These are phyloP conservation scores for Cantharis lateralis DNA, from an alignment of 2,888 invertebrate species.

Conservation along the genomic window DNA sequence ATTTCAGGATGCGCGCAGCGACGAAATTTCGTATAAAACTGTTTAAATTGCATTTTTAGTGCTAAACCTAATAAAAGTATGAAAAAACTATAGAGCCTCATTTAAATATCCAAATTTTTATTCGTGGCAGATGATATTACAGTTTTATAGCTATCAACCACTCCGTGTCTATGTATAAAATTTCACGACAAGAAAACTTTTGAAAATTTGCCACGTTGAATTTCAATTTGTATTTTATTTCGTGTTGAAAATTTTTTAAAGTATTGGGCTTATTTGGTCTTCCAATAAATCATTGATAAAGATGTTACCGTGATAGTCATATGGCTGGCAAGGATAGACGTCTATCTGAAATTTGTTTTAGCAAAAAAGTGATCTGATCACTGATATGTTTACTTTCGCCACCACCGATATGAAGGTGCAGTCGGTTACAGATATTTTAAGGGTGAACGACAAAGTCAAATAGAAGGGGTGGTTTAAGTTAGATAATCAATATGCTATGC, in stretches of 20 bases:
- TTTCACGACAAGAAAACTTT: neutral
- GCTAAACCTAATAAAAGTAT: neutral
- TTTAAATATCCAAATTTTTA: neutral
- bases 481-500: slow-evolving; percentile 21
- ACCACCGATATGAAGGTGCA: slow-evolving; percentile 3
- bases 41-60: neutral
- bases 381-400: slow-evolving; percentile 9
- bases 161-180: neutral
- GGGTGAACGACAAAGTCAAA: slow-evolving; percentile 13
- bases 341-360: neutral
- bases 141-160: neutral
- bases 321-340: neutral
- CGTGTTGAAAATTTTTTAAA: neutral
- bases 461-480: slow-evolving; percentile 19
- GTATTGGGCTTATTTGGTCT: neutral
- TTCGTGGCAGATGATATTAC: neutral
- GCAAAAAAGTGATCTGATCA: slow-evolving; percentile 5
- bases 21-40: neutral
- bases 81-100: neutral
- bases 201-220: neutral
- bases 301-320: neutral
- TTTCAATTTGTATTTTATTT: neutral
- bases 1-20: neutral
- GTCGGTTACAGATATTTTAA: slow-evolving; percentile 10
- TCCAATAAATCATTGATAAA: neutral